A percentile compares a stretch with the other conserved stretches of the same genome.
These are phyloP conservation scores for Ceyx erithaca DNA, from an alignment of 2,797 vertebrate genomes.

Conservation along the genomic window DNA sequence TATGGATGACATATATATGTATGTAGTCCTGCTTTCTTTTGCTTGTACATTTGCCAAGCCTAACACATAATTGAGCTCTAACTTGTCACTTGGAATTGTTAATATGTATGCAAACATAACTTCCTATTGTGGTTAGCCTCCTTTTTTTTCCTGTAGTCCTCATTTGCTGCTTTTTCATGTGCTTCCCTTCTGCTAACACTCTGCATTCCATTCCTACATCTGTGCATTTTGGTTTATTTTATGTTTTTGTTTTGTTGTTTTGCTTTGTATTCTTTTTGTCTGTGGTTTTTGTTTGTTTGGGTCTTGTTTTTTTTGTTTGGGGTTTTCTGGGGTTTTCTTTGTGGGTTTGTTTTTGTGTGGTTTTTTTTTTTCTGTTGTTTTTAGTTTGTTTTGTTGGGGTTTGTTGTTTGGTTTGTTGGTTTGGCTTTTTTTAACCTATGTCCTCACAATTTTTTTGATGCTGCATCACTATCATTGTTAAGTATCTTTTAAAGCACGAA, in stretches of 20 bases:
- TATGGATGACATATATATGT: not conserved
- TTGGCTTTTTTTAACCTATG: no score
- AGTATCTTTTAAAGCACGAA: not conserved
- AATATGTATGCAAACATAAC: not conserved
- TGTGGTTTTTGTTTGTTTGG: no score
- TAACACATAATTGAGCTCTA: constrained; percentile 23
- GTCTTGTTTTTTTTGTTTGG: no score
- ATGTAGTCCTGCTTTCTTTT: not conserved
- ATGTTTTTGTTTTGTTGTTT: no score
- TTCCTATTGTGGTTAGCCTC: not conserved
- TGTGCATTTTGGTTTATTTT: not conserved
- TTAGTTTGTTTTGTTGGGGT: no score
- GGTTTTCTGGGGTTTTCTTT: no score
- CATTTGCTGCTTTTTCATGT: not conserved
- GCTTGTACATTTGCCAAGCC: not conserved
- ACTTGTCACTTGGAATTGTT: constrained; percentile 18
- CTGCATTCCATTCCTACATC: not conserved
- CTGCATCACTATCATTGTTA: not conserved
- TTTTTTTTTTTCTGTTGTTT: no score
- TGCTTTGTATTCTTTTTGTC: no score
- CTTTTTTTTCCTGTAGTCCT: constrained; percentile 26
- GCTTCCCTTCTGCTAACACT: not conserved
- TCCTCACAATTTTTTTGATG: not conserved
- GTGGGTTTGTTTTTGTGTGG: no score
- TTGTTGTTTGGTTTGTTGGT: not conserved